A percentile compares a stretch with the other conserved stretches of the same genome.
Conservation (phyloP, 2,888 invertebrate genomes). For the Andrena dorsata region DNA sequence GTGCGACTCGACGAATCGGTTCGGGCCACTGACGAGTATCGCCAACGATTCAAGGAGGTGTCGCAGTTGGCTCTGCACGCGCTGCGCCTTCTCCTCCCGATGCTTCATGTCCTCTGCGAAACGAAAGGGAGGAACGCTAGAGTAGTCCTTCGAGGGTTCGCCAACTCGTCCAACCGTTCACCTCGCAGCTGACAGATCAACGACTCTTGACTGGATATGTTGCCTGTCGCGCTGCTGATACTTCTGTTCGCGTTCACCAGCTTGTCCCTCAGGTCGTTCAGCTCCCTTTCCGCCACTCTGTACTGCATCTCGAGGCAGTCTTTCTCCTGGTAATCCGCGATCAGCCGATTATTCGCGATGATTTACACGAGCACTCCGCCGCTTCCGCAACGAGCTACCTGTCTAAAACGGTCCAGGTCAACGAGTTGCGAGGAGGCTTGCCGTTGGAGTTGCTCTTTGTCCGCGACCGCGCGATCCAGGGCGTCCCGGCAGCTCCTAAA, state of each 20-base stretch:
- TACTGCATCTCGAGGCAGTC: constrained; percentile 91
- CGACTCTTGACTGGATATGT: constrained; percentile 90
- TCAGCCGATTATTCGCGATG: background rate
- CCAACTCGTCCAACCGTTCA: constrained; percentile 72
- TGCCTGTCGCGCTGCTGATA: constrained; percentile 89
- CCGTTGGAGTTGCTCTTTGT: constrained; percentile 91
- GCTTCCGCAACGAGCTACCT: constrained; percentile 81
- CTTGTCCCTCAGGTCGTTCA: constrained; percentile 89
- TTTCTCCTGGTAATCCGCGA: constrained; percentile 86
- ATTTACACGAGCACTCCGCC: background rate
- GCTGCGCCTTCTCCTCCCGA: constrained; percentile 89
- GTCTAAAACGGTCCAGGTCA: constrained; percentile 90
- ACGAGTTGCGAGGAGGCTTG: constrained; percentile 90
- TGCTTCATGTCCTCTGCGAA: constrained; percentile 89
- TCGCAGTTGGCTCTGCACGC: constrained; percentile 89
- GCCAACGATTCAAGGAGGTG: constrained; percentile 91
- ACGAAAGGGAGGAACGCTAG: background rate
- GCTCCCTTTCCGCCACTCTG: constrained; percentile 90
- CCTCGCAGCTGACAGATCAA: constrained; percentile 90
- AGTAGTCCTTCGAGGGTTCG: background rate
- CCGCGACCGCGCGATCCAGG: constrained; percentile 88
- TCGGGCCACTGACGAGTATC: constrained; percentile 89
- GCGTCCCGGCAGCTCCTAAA: constrained; percentile 89
- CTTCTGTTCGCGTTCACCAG: constrained; percentile 88
- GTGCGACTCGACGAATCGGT: constrained; percentile 91